These are phyloP conservation scores for Oegoconia quadripuncta DNA, from an alignment of 2,888 invertebrate species.

Conservation along the genomic window DNA sequence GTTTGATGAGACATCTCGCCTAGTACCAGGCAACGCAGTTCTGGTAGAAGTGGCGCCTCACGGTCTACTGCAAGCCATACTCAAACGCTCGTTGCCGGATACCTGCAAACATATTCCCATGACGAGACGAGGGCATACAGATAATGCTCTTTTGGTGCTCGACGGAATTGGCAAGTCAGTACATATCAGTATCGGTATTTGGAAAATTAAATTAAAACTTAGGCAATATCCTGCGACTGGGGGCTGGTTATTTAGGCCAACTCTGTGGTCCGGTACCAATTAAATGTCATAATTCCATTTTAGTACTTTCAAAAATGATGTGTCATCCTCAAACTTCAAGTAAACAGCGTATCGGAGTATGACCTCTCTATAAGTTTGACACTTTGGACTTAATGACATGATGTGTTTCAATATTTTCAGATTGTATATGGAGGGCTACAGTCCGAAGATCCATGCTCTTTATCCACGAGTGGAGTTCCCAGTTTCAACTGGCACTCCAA, in stretches of 20 bases:
- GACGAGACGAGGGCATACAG: slow-evolving; percentile 83
- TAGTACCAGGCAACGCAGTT: slow-evolving; percentile 89
- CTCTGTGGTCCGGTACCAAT: too few species aligned
- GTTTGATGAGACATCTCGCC: slow-evolving; percentile 88
- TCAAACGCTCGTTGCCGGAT: slow-evolving; percentile 84
- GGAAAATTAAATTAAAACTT: too few species aligned
- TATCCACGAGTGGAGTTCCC: slow-evolving; percentile 88
- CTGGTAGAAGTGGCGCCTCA: slow-evolving; percentile 95
- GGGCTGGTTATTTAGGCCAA: too few species aligned
- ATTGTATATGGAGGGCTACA: slow-evolving; percentile 86
- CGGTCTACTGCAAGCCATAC: slow-evolving; percentile 91
- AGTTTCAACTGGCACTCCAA: slow-evolving; percentile 90
- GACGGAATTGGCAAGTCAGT: slow-evolving; percentile 82
- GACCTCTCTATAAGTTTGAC: too few species aligned
- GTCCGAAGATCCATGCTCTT: slow-evolving; percentile 83
- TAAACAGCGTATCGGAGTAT: too few species aligned
- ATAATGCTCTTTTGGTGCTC: slow-evolving; percentile 77
- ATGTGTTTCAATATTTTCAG: too few species aligned
- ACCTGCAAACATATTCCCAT: slow-evolving; percentile 84
- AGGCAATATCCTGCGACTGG: too few species aligned
- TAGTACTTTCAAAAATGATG: too few species aligned
- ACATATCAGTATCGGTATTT: too few species aligned
- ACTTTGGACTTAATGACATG: too few species aligned
- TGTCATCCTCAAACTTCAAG: too few species aligned
- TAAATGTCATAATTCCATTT: too few species aligned